A percentile compares a stretch with the other conserved stretches of the same genome.
These are phyloP conservation scores for Etheostoma spectabile DNA, from an alignment of 2,113 vertebrate genomes.

Conservation along the genomic window DNA sequence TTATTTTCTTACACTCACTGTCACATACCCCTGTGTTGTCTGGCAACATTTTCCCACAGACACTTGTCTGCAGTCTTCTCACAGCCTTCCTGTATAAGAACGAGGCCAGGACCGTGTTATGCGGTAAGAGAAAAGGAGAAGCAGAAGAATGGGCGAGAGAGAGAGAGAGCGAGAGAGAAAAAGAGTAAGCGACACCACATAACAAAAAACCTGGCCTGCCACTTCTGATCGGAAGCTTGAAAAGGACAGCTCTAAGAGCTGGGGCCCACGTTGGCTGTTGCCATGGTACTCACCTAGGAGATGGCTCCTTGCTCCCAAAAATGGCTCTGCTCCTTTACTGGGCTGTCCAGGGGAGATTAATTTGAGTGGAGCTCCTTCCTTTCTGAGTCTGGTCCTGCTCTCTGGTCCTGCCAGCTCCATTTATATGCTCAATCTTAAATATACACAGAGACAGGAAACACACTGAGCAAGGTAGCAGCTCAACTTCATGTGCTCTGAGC, in stretches of 20 bases:
- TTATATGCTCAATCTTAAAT: conserved; percentile 46
- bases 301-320: conserved; percentile 80
- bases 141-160: conserved; percentile 64
- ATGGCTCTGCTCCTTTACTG: conserved; percentile 76
- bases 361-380: conserved; percentile 75
- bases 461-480: neutral
- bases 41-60: conserved; percentile 82
- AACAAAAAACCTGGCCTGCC: conserved; percentile 79
- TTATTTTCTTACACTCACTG: conserved; percentile 45
- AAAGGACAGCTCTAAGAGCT: conserved; percentile 76
- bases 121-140: conserved; percentile 59
- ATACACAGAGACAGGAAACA: conserved; percentile 24
- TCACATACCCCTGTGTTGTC: conserved; percentile 69
- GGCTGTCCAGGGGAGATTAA: conserved; percentile 76
- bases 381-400: conserved; percentile 69
- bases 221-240: conserved; percentile 79
- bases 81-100: conserved; percentile 64
- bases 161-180: conserved; percentile 35
- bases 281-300: conserved; percentile 84
- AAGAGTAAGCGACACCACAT: conserved; percentile 56
- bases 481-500: conserved; percentile 5
- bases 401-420: conserved; percentile 62
- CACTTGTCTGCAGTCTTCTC: conserved; percentile 69
- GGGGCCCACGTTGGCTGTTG: conserved; percentile 79
- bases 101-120: conserved; percentile 66